Evolutionary conservation across 2,797 vertebrate genomes (phyloP), one percentile per base, ranked within the genome.

Genomic region (Eulemur coronatus): DNA sequence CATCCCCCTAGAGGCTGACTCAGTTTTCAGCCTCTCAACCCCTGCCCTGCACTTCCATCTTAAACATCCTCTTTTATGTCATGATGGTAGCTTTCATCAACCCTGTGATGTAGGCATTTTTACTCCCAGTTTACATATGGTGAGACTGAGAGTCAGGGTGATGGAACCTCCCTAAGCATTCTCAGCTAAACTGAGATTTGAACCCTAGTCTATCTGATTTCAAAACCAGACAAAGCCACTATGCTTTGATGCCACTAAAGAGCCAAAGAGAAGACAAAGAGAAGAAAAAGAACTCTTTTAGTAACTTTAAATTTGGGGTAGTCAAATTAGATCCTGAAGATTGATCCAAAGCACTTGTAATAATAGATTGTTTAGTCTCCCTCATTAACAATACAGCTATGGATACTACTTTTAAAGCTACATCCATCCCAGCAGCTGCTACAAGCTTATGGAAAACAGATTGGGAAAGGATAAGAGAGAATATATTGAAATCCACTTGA

Each of bases 401-500:
- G 38, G 70, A 22, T 4, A 89, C 24, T 33, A 17, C 35, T 46
- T 79, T 63, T 72, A 82, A 94, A 69, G 26, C 57, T 70, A 17
- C 24, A 43, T 28, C 4, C 79, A 67, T 57, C 2, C 4, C 4
- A 94, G 59, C 30, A 89, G 78, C 73, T 89, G 28, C 48, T 41
- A 1, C 35, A 84, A 65, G n/a, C 38, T 89, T 82, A 89, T 59
- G 41, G 38, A 96, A 84, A 93, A 84, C 50, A 91, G 80, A 96
- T 12, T 67, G 73, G n/a, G 70, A 81, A 82, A 52, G 15, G 35
- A 93, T 46, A 57, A 95, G 43, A 63, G 11, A 89, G 59, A 91
- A 87, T 78, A 84, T 61, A 70, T 61, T 88, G 80, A 92, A 88
- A 72, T 59, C 57, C 52, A 82, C 73, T 61, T 95, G 91, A 91